A percentile compares a stretch with the other conserved stretches of the same genome.
Evolutionary conservation across 2,888 invertebrate genomes (phyloP).

Genomic region (Sialis lutaria): DNA sequence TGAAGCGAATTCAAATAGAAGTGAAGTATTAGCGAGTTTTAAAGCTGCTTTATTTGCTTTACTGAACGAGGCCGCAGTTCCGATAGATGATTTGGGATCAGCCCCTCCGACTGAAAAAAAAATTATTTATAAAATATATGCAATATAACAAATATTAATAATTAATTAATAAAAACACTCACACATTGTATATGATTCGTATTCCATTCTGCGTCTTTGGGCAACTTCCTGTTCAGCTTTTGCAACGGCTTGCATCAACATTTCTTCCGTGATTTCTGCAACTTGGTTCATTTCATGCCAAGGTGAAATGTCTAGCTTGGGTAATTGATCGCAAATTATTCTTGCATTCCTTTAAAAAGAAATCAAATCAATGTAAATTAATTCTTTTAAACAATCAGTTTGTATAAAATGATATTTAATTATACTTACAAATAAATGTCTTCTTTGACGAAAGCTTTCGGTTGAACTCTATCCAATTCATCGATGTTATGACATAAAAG

Average conservation of each 20-base stretch:
- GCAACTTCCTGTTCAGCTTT: conserved; percentile 64
- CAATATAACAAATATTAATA: background rate
- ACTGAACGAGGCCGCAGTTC: conserved; percentile 78
- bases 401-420: background rate
- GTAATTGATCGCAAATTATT: conserved; percentile 57
- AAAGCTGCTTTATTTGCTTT: conserved; percentile 76
- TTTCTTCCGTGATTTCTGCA: conserved; percentile 49
- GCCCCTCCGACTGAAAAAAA: conserved; percentile 48
- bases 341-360: conserved; percentile 40
- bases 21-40: conserved; percentile 67
- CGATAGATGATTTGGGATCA: conserved; percentile 71
- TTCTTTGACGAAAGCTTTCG: conserved; percentile 67
- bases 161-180: conserved; percentile 18
- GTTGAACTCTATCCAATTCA: conserved; percentile 54
- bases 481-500: conserved; percentile 62
- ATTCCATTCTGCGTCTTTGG: conserved; percentile 60
- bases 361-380: background rate
- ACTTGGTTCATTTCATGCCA: conserved; percentile 53
- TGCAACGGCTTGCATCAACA: conserved; percentile 56
- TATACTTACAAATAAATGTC: conserved; percentile 65
- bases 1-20: conserved; percentile 73
- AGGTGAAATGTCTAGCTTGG: conserved; percentile 43
- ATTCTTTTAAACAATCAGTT: background rate
- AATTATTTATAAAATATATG: background rate
- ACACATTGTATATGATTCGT: conserved; percentile 62